Percentiles rank a stretch among this genome's conserved stretches.
These are phyloP conservation scores for Dasypogon diadema DNA, from an alignment of 2,888 invertebrate genomes.

Conservation along the genomic window DNA sequence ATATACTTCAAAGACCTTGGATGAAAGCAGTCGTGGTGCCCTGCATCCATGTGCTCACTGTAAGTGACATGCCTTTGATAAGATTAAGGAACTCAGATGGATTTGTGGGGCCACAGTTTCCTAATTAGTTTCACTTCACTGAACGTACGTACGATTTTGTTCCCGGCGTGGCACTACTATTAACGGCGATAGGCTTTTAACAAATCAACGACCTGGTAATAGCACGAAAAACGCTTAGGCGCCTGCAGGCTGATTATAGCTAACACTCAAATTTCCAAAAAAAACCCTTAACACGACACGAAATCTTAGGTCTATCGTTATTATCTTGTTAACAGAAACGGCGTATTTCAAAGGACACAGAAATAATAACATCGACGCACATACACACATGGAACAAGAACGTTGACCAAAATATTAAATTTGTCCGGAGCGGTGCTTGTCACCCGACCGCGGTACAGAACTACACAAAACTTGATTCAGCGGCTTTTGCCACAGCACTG, in stretches of 20 bases:
- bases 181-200: neutral
- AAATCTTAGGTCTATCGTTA: neutral
- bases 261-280: neutral
- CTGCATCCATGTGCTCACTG: constrained; percentile 36
- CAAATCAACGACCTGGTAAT: neutral
- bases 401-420: constrained; percentile 16
- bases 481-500: constrained; percentile 52
- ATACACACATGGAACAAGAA: constrained; percentile 1
- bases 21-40: neutral
- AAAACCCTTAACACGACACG: neutral
- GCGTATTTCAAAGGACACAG: neutral
- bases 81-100: neutral
- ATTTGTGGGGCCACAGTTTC: neutral
- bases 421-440: constrained; percentile 18
- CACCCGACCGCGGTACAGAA: constrained; percentile 24
- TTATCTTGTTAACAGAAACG: neutral
- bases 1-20: neutral
- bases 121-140: too few species aligned
- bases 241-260: neutral
- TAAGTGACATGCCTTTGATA: neutral
- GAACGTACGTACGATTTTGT: too few species aligned
- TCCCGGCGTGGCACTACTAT: neutral
- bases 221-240: neutral
- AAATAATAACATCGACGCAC: neutral
- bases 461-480: constrained; percentile 45